Conservation (phyloP, 30 jellyfish, hydroid and myxozoan species). For the Aurelia aurita complex sp. Pacific region DNA sequence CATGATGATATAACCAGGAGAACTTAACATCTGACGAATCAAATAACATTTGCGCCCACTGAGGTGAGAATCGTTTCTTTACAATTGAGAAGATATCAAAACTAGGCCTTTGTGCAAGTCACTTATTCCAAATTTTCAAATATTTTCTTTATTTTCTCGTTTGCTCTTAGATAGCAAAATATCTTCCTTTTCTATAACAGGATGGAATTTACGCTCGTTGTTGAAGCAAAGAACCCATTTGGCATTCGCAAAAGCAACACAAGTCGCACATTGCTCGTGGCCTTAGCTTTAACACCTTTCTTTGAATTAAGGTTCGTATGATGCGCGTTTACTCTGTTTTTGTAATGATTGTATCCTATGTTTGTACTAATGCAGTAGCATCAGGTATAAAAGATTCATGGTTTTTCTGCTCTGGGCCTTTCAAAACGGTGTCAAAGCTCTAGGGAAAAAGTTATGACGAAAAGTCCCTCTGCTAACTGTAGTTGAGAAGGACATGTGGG, state of each 20-base stretch:
- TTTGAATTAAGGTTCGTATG: conserved; percentile 33
- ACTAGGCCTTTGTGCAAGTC: background rate
- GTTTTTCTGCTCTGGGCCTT: no score
- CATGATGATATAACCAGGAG: no score
- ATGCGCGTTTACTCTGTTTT: background rate
- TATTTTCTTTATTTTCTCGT: no score
- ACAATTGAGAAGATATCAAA: background rate
- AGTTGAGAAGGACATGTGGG: no score
- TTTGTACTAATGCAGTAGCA: no score
- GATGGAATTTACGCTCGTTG: conserved; percentile 37
- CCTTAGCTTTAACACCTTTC: conserved; percentile 33
- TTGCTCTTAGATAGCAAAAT: background rate
- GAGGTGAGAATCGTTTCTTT: background rate
- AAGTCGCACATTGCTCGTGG: conserved; percentile 10
- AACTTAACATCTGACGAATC: no score
- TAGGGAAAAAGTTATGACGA: no score
- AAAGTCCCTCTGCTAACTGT: no score
- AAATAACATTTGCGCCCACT: no score
- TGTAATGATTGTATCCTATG: no score
- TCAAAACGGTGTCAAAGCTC: no score
- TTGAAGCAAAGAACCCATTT: conserved; percentile 40
- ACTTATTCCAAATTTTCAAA: background rate
- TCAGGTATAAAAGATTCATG: no score
- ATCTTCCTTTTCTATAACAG: background rate
- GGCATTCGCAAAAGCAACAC: conserved; percentile 24